Evolutionary conservation across 2,888 invertebrate genomes (phyloP).

Genomic region (Octonoba sinensis): DNA sequence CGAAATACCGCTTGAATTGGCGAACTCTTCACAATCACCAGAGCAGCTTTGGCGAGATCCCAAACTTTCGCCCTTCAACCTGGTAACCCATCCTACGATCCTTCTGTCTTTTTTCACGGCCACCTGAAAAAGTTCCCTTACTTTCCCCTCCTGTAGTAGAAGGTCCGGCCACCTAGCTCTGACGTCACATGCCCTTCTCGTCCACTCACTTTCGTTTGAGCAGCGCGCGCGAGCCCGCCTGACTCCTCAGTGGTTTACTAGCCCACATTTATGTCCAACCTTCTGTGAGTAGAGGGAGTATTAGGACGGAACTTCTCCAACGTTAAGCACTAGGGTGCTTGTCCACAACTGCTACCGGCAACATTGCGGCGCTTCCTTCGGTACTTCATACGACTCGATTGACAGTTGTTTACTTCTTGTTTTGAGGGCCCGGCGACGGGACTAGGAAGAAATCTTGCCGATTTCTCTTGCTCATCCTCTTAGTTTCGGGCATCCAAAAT

Average conservation of each 20-base stretch:
- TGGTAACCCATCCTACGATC: constrained; percentile 51
- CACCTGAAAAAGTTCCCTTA: constrained; percentile 56
- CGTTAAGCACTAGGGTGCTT: background rate
- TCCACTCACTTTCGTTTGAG: constrained; percentile 63
- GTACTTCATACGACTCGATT: background rate
- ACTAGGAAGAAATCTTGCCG: too few species aligned
- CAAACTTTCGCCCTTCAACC: constrained; percentile 17
- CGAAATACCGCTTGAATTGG: background rate
- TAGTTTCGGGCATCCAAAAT: constrained; percentile 13
- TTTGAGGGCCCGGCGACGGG: too few species aligned
- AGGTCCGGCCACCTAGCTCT: constrained; percentile 49
- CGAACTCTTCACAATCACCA: background rate
- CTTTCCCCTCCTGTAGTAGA: constrained; percentile 47
- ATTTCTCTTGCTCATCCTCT: too few species aligned
- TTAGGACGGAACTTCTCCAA: background rate
- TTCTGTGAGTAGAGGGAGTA: constrained; percentile 6
- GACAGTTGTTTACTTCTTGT: too few species aligned
- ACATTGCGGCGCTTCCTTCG: background rate
- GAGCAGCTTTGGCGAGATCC: too few species aligned
- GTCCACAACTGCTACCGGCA: background rate
- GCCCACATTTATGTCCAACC: constrained; percentile 49
- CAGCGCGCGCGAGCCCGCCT: constrained; percentile 12
- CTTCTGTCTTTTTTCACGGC: constrained; percentile 59
- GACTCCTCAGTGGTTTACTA: constrained; percentile 45
- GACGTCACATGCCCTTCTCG: constrained; percentile 57